Evolutionary conservation across 2,113 vertebrate genomes (phyloP).

Genomic region (Neodon shergylaensis): DNA sequence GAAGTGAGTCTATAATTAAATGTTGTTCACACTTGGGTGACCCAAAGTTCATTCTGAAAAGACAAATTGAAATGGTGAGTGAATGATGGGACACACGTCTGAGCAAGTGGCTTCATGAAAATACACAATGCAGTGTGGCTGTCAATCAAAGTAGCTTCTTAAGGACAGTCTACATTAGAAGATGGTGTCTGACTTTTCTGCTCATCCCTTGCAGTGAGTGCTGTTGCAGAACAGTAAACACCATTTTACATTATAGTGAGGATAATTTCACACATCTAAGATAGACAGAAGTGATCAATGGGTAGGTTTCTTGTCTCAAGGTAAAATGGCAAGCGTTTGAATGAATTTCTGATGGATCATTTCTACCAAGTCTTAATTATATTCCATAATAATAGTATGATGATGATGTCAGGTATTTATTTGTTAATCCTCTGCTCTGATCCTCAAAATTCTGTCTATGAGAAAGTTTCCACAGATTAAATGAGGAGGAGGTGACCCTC

Average conservation of each 20-base stretch:
- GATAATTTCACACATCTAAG: background rate
- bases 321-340: background rate
- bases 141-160: slow-evolving; percentile 17
- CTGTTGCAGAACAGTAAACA: background rate
- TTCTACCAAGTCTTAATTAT: background rate
- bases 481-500: background rate
- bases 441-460: background rate
- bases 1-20: slow-evolving; percentile 48
- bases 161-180: background rate
- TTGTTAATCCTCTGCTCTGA: too few species aligned
- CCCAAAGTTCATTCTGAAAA: slow-evolving; percentile 55
- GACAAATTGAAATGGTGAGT: slow-evolving; percentile 35
- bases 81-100: slow-evolving; percentile 50
- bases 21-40: slow-evolving; percentile 49
- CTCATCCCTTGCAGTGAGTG: background rate
- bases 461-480: background rate
- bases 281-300: background rate
- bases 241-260: background rate
- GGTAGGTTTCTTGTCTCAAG: background rate
- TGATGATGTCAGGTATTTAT: too few species aligned
- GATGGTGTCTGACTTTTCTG: background rate
- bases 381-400: background rate
- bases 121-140: background rate
- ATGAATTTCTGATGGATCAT: background rate
- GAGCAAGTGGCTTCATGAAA: slow-evolving; percentile 34